Evolutionary conservation across 2,797 vertebrate genomes (phyloP).

Genomic region (Chelmon rostratus): DNA sequence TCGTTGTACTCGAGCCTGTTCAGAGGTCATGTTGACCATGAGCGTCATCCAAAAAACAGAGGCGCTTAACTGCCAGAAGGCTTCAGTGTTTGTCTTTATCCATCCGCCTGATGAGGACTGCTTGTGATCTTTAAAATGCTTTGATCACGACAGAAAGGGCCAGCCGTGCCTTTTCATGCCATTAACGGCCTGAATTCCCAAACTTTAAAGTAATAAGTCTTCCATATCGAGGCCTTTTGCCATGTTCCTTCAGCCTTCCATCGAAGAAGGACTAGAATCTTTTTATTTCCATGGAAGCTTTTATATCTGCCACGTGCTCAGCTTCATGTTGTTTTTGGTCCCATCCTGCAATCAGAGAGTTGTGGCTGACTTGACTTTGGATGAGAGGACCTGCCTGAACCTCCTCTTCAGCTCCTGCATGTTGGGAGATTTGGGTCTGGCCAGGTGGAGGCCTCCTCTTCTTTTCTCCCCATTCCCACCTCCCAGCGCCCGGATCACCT

Average conservation of each 20-base stretch:
- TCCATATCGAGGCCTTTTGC: neutral
- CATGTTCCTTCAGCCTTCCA: neutral
- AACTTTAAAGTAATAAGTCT: conserved; percentile 23
- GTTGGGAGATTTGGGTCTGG: conserved; percentile 94
- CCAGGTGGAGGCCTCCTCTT: conserved; percentile 91
- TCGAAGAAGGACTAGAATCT: neutral
- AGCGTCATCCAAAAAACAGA: conserved; percentile 12
- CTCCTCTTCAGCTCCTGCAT: conserved; percentile 97
- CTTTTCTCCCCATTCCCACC: conserved; percentile 93
- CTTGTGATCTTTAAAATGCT: conserved; percentile 33
- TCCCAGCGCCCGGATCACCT: conserved; percentile 88
- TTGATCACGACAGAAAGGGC: conserved; percentile 29
- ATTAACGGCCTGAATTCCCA: conserved; percentile 11
- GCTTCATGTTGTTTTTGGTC: neutral
- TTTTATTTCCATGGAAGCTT: conserved; percentile 16
- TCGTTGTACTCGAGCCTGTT: conserved; percentile 7
- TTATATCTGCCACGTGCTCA: neutral
- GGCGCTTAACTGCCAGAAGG: neutral
- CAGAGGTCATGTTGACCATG: conserved; percentile 25
- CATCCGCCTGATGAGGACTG: conserved; percentile 8
- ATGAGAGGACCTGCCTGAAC: conserved; percentile 93
- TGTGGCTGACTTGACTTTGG: conserved; percentile 90
- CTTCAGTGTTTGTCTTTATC: conserved; percentile 22
- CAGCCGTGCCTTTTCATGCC: neutral
- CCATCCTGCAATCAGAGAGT: conserved; percentile 75